Evolutionary conservation across 2,888 invertebrate genomes (phyloP), one percentile per base, ranked within the genome.

Genomic region (Hypsopygia costalis): DNA sequence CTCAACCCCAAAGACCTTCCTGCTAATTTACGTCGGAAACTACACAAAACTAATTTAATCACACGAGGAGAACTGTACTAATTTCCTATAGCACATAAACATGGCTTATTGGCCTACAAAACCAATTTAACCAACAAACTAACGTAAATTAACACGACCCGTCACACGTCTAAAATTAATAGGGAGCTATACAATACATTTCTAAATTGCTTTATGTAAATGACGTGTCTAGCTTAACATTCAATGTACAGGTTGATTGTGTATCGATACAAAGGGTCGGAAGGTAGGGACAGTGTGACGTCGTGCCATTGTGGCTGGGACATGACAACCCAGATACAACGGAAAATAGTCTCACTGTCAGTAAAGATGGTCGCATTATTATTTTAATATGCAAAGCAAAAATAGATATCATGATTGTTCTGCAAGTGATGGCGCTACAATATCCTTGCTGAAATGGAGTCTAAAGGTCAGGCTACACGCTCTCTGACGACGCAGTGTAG

Each of bases 121-220:
- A 28, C 36, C 28, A 36, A 29, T 16, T 29, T 12, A 27, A 16
- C 27, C 5, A 12, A 35, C 34, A 22, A 34, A 35, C 12, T 35
- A 27, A 34, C 34, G 11, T n/a, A 34, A 35, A 12, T 35, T 12
- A 6, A 28, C 27, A 29, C 36, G 10, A 12, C 36, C 36, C 28
- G 36, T 36, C 36, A 32, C 32, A 16, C 32, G 32, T 32, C 32
- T 5, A 32, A 32, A 32, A 32, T 32, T 32, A 32, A 35, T 34
- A 22, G 27, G 29, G 36, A 30, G 36, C 34, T 34, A 33, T 34
- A 29, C 30, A 37, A 37, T 16, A 44, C 37, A 33, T 8, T 28
- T 33, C 16, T 16, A 25, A 32, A 34, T 62, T 59, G 56, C 51
- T 53, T 52, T 58, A 68, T 67, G 63, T 60, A 65, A 68, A 66